Conservation (phyloP, 2,797 vertebrate genomes). For the Coregonus suidteri region DNA sequence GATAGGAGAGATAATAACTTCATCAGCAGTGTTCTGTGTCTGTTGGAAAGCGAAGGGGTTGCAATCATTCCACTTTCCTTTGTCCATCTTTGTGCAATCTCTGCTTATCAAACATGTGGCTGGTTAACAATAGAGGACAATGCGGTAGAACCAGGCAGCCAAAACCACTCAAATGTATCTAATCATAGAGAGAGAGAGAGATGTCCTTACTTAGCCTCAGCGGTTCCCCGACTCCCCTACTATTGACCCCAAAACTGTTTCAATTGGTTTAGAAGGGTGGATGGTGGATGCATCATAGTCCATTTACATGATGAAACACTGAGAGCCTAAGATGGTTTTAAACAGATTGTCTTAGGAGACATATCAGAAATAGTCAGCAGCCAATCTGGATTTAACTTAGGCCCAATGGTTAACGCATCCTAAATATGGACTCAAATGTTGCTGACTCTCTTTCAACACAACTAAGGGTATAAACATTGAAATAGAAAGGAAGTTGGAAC, state of each 20-base stretch:
- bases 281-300: too few species aligned
- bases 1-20: constrained; percentile 45
- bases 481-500: not conserved
- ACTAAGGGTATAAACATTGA: not conserved
- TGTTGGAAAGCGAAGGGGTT: not conserved
- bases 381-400: not conserved
- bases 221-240: too few species aligned
- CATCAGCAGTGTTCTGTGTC: constrained; percentile 55
- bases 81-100: not conserved
- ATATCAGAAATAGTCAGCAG: not conserved
- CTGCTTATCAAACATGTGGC: not conserved
- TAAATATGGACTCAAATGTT: not conserved
- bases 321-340: too few species aligned
- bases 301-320: too few species aligned
- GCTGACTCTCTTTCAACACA: not conserved
- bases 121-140: not conserved
- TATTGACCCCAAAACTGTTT: too few species aligned
- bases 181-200: too few species aligned
- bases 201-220: too few species aligned
- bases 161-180: not conserved
- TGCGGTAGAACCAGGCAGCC: not conserved
- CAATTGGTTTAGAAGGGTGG: too few species aligned
- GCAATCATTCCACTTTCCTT: not conserved
- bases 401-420: not conserved
- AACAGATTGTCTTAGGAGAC: not conserved